Conservation (phyloP, 2,113 vertebrate species). For the Climacteris rufus region DNA sequence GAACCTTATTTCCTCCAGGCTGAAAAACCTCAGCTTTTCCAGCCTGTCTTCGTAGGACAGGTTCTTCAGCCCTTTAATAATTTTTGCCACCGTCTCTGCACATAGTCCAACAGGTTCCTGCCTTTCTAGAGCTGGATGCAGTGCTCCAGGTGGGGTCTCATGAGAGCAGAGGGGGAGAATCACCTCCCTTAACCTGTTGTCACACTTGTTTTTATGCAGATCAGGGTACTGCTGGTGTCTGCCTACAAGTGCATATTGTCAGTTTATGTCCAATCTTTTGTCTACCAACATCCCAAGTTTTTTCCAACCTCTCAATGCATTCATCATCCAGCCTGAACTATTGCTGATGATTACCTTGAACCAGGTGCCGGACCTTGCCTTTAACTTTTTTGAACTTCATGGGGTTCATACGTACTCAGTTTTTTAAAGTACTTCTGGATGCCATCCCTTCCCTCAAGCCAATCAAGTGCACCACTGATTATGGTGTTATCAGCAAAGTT, state of each 20-base stretch:
- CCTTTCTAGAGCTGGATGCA: not conserved
- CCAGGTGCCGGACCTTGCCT: not conserved
- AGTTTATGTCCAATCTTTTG: not conserved
- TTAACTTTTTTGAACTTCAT: not conserved
- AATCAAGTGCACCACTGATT: no score
- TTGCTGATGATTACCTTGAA: not conserved
- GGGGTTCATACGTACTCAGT: not conserved
- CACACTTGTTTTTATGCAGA: not conserved
- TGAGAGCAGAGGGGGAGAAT: not conserved
- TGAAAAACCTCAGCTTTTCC: not conserved
- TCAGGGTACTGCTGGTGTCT: not conserved
- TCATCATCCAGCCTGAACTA: not conserved
- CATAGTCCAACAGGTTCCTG: not conserved
- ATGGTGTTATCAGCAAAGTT: not conserved
- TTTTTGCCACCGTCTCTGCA: not conserved
- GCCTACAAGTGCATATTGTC: accelerated
- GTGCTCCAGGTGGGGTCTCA: not conserved
- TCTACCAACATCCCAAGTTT: not conserved
- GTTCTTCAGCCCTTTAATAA: not conserved
- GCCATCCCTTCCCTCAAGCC: not conserved
- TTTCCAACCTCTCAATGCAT: not conserved
- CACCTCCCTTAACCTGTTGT: not conserved
- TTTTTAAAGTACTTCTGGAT: no score
- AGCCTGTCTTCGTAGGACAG: not conserved
- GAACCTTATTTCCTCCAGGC: not conserved